A percentile compares a stretch with the other conserved stretches of the same genome.
Evolutionary conservation across 2,888 invertebrate species (phyloP).

Genomic region (Dascillus cervinus): DNA sequence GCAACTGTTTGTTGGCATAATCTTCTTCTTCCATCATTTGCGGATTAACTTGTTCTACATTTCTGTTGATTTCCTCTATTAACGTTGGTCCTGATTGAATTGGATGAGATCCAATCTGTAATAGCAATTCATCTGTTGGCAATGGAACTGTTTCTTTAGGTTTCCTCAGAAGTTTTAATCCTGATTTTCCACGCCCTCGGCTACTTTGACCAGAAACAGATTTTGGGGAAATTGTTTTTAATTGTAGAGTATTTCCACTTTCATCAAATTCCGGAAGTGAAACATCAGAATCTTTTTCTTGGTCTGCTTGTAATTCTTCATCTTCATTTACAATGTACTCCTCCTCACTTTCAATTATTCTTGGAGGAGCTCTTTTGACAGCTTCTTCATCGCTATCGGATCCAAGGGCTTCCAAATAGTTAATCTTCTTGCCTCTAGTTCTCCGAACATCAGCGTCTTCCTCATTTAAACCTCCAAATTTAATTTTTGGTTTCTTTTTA

Average conservation of each 20-base stretch:
- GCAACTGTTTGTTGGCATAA: slow-evolving; percentile 48
- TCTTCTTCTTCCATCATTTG: slow-evolving; percentile 57
- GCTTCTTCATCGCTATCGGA: slow-evolving; percentile 69
- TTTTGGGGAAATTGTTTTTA: no score
- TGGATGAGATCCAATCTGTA: neutral
- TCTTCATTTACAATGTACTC: slow-evolving; percentile 29
- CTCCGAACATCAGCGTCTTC: slow-evolving; percentile 57
- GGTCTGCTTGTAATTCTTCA: slow-evolving; percentile 19
- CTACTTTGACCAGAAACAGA: no score
- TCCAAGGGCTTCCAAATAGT: slow-evolving; percentile 68
- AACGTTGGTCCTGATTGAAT: neutral
- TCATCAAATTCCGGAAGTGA: slow-evolving; percentile 16
- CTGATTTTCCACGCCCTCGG: slow-evolving; percentile 19
- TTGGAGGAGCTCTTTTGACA: slow-evolving; percentile 40
- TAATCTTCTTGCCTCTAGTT: slow-evolving; percentile 66
- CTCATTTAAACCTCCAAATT: slow-evolving; percentile 52
- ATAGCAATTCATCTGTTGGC: neutral
- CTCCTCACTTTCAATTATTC: slow-evolving; percentile 37
- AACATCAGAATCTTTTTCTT: slow-evolving; percentile 25
- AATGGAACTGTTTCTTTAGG: slow-evolving; percentile 10
- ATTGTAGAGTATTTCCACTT: slow-evolving; percentile 16
- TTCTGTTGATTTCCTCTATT: slow-evolving; percentile 36
- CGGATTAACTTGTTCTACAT: slow-evolving; percentile 42
- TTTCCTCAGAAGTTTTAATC: slow-evolving; percentile 20
- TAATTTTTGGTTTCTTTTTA: slow-evolving; percentile 40